Evolutionary conservation across 2,797 vertebrate species (phyloP).

Genomic region (Cyclura pinguis): DNA sequence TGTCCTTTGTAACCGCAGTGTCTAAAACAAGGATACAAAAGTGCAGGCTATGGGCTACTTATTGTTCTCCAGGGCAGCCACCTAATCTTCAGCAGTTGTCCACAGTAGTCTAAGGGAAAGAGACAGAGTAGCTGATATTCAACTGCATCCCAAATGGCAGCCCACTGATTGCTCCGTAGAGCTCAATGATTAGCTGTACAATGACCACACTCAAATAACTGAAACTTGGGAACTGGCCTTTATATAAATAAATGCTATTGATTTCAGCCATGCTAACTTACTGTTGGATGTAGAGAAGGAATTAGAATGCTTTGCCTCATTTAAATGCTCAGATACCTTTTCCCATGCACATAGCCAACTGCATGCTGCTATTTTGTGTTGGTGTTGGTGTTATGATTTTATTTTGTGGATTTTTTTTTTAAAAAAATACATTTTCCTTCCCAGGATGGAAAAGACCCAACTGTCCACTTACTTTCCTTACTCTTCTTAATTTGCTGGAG

Average conservation of each 20-base stretch:
- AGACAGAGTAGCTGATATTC: no score
- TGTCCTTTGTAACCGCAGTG: no score
- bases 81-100: no score
- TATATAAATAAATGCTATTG: neutral
- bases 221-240: neutral
- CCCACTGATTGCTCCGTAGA: neutral
- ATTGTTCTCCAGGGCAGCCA: no score
- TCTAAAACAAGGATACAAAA: no score
- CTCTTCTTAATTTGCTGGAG: constrained; percentile 33
- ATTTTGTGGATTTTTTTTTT: neutral
- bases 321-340: neutral
- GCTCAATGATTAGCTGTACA: neutral
- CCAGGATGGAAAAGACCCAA: constrained; percentile 32
- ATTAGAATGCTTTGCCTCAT: neutral
- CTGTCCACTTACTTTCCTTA: constrained; percentile 25
- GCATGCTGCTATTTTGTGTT: constrained; percentile 37
- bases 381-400: constrained; percentile 27
- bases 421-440: constrained; percentile 14
- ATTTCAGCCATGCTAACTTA: constrained; percentile 8
- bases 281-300: neutral
- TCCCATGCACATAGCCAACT: neutral
- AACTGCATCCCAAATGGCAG: neutral
- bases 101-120: no score
- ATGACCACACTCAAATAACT: neutral
- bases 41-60: no score